Evolutionary conservation across 2,888 invertebrate species (phyloP).

Genomic region (Punctoribates punctum): DNA sequence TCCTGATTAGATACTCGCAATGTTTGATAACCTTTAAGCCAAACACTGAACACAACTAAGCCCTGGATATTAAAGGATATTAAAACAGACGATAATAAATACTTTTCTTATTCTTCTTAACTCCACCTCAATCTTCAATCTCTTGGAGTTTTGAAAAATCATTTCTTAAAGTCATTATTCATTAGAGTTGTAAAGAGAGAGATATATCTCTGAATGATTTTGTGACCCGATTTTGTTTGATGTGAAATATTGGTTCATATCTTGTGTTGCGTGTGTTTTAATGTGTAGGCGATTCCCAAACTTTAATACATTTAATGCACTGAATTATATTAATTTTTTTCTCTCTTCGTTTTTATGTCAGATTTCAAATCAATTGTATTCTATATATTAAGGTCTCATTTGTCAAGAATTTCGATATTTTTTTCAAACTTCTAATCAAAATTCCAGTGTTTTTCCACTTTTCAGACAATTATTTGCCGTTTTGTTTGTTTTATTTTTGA

Average conservation of each 20-base stretch:
- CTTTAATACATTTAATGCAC: slow-evolving; percentile 9
- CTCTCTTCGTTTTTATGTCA: slow-evolving; percentile 3
- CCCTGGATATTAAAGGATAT: background rate
- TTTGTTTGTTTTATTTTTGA: background rate
- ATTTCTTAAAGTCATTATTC: background rate
- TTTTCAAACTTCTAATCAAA: no score
- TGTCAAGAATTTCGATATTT: no score
- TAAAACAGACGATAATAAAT: background rate
- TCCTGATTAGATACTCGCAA: slow-evolving; percentile 3
- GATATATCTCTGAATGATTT: slow-evolving; percentile 13
- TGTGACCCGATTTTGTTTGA: slow-evolving; percentile 11
- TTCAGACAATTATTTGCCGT: background rate
- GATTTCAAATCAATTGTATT: background rate
- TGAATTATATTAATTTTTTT: background rate
- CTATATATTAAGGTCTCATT: no score
- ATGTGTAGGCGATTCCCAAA: slow-evolving; percentile 15
- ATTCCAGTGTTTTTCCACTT: no score
- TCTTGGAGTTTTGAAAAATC: background rate
- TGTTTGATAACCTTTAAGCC: background rate
- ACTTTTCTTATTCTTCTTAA: background rate
- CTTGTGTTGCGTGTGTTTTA: background rate
- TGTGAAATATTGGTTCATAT: slow-evolving; percentile 16
- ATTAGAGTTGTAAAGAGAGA: background rate
- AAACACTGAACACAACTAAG: background rate
- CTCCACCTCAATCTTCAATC: background rate